phyloP scores from a whole-genome alignment of 2,797 vertebrate species.

The Hylomyscus alleni region DNA sequence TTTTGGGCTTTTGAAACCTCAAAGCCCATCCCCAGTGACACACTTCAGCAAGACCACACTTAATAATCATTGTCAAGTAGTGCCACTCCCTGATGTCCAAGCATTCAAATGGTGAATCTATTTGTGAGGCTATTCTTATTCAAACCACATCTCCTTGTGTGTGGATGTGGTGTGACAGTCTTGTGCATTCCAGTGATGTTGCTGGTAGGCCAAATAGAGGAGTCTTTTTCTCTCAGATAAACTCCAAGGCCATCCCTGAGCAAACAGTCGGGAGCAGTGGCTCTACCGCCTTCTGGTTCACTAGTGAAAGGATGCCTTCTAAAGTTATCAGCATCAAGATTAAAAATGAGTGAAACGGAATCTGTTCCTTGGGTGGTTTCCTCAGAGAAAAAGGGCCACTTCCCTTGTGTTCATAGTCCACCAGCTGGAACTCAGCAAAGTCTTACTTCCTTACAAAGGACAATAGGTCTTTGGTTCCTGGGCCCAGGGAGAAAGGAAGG shows the following conservation, averaged over 20 bases:
- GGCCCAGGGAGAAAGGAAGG: neutral
- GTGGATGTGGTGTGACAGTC: neutral
- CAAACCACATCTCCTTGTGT: neutral
- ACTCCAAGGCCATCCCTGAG: neutral
- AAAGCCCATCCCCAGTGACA: neutral
- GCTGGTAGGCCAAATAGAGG: neutral
- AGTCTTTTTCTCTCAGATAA: neutral
- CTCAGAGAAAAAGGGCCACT: neutral
- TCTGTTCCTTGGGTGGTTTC: neutral
- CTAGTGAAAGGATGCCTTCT: neutral
- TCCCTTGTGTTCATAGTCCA: neutral
- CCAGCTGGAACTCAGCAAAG: neutral
- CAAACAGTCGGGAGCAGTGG: neutral
- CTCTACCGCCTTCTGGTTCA: no score
- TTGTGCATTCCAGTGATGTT: no score
- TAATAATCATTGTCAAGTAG: neutral
- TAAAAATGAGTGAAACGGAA: neutral
- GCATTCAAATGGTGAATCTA: neutral
- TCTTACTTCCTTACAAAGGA: neutral
- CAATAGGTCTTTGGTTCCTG: neutral
- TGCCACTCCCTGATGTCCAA: neutral
- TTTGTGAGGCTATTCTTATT: neutral
- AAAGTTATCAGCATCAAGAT: neutral
- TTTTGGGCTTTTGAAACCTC: neutral
- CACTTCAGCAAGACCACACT: neutral